Conservation (phyloP, 1,140 invertebrate species). For the Drosophila fuyamai region DNA sequence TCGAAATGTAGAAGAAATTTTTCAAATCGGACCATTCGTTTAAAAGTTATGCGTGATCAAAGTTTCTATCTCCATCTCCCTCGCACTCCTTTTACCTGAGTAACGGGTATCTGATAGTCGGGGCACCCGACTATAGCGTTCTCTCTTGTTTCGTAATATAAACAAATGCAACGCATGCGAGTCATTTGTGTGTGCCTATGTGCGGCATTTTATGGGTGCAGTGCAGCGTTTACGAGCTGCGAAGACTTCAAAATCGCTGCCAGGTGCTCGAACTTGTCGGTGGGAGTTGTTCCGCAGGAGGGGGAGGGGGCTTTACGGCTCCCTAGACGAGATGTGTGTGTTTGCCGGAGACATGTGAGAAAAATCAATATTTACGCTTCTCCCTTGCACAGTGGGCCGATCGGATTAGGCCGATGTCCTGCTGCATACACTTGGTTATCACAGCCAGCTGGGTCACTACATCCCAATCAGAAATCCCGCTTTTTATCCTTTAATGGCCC, state of each 20-base stretch:
- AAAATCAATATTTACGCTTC: constrained; percentile 74
- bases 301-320: background rate
- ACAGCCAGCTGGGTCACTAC: constrained; percentile 6
- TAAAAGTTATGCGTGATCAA: too few relatives aligned
- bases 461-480: constrained; percentile 30
- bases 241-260: constrained; percentile 45
- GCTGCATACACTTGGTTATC: constrained; percentile 22
- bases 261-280: constrained; percentile 47
- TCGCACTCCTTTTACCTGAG: too few relatives aligned
- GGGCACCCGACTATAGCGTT: too few relatives aligned
- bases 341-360: constrained; percentile 63
- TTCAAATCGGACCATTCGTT: too few relatives aligned
- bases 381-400: constrained; percentile 13
- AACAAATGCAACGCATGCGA: constrained; percentile 76
- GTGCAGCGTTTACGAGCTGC: constrained; percentile 64
- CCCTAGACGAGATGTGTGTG: constrained; percentile 34
- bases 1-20: too few relatives aligned
- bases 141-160: constrained; percentile 60
- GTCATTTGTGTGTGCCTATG: constrained; percentile 46
- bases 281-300: constrained; percentile 3
- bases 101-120: too few relatives aligned
- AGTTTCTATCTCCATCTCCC: too few relatives aligned
- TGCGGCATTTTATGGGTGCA: constrained; percentile 43
- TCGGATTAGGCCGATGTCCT: constrained; percentile 23
- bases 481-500: constrained; percentile 44